Evolutionary conservation across 2,888 invertebrate species (phyloP), one percentile per base, ranked within the genome.

Genomic region (Halocaridina rubra): DNA sequence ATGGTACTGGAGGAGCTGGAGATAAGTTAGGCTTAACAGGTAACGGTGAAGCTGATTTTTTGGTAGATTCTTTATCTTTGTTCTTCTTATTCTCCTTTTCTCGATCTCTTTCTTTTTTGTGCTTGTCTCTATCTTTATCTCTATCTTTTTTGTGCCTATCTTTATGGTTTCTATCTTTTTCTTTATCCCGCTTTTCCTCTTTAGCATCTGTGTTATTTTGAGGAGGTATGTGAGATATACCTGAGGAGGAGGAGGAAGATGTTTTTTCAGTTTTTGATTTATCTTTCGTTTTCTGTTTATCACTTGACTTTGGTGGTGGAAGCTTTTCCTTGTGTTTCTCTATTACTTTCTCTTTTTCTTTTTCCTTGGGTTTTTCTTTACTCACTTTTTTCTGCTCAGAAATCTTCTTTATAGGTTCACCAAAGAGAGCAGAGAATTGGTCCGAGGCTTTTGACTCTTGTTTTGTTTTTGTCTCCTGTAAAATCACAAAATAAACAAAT

Each of bases 381-480:
- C 30, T 30, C 2, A 59, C 5, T 29, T 64, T 81, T 24, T n/a
- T 46, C 46, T 53, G 64, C n/a, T 53, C 75, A 5, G 77, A 5
- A 59, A n/a, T 92, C 53, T 94, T 94, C 90, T 96, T 96, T 89
- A 97, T 94, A 0, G 96, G 96, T 27, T 95, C 93, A 0, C 97
- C 97, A 92, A 97, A 97, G 64, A 97, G 92, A 89, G 94, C 95
- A 74, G 94, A 94, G 91, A 97, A 97, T 87, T 94, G 93, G 89
- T 93, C 85, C 0, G 85, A 76, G 3, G 67, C 80, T 30, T 80
- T 80, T 27, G 67, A 78, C 19, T 64, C 67, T 39, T 24, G 78
- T 16, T 80, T 80, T 46, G 32, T 22, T 24, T 80, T 72, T 33
- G 71, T 57, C 27, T 80, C 80, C 80, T 80, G 80, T 16, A 32